A percentile compares a stretch with the other conserved stretches of the same genome.
Conservation (phyloP, 2,888 invertebrate species). For the Escarpia spicata region DNA sequence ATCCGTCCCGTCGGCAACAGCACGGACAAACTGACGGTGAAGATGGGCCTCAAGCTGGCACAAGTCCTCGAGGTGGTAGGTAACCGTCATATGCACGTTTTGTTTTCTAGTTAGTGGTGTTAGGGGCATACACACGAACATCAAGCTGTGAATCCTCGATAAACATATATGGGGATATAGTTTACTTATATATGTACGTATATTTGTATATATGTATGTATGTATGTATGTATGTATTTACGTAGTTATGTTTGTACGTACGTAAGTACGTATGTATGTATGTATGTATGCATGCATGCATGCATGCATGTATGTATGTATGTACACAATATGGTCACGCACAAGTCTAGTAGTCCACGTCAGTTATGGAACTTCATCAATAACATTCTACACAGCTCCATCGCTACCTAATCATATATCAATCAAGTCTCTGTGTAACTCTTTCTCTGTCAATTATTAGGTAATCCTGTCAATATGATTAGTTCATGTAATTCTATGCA, state of each 20-base stretch:
- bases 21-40: conserved; percentile 25
- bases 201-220: no score
- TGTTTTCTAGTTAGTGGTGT: background rate
- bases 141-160: background rate
- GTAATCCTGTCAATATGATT: no score
- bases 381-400: no score
- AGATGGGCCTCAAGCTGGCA: conserved; percentile 23
- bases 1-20: conserved; percentile 24
- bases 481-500: no score
- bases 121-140: background rate
- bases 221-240: conserved; percentile 7
- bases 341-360: no score
- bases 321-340: background rate
- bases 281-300: background rate
- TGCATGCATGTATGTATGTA: background rate
- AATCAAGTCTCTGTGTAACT: no score
- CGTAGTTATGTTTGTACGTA: conserved; percentile 19
- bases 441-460: no score
- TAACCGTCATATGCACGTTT: background rate
- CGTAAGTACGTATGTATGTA: background rate
- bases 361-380: no score
- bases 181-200: no score
- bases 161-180: no score
- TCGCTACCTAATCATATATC: no score
- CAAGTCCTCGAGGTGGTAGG: conserved; percentile 23